Percentiles rank a stretch among this genome's conserved stretches.
phyloP scores from a whole-genome alignment of 2,888 invertebrate genomes.

The Heliconius ethilla region DNA sequence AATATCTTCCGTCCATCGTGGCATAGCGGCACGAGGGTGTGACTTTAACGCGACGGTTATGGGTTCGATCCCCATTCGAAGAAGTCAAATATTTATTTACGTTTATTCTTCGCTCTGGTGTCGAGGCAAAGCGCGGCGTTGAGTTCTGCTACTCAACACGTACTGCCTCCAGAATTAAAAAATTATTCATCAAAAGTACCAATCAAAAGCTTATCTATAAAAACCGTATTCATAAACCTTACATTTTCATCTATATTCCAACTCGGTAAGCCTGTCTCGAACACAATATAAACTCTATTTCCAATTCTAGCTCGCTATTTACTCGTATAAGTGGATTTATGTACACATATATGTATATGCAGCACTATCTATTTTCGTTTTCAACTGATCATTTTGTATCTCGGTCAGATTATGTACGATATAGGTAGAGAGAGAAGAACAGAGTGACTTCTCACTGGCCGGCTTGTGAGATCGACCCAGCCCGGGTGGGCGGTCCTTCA shows the following conservation, averaged over 20 bases:
- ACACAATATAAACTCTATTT: not conserved
- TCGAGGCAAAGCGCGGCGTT: no score
- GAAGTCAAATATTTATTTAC: no score
- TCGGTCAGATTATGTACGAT: not conserved
- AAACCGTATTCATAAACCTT: not conserved
- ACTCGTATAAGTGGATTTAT: not conserved
- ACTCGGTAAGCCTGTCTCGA: not conserved
- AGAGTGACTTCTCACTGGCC: conserved; percentile 3
- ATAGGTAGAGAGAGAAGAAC: conserved; percentile 10
- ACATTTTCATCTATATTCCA: not conserved
- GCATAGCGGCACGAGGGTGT: no score
- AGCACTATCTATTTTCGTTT: not conserved
- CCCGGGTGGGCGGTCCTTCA: not conserved
- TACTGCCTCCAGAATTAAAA: not conserved
- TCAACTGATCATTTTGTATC: not conserved
- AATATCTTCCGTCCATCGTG: no score
- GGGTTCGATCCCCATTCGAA: no score
- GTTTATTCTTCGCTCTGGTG: no score
- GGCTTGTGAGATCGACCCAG: conserved; percentile 2
- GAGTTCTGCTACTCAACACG: no score
- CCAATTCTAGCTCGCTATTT: conserved; percentile 9
- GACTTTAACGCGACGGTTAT: no score
- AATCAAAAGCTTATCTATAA: not conserved
- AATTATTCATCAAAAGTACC: not conserved
- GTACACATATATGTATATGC: not conserved